Evolutionary conservation across 2,888 invertebrate genomes (phyloP), one percentile per base, ranked within the genome.

Genomic region (Drosophila ochracea): DNA sequence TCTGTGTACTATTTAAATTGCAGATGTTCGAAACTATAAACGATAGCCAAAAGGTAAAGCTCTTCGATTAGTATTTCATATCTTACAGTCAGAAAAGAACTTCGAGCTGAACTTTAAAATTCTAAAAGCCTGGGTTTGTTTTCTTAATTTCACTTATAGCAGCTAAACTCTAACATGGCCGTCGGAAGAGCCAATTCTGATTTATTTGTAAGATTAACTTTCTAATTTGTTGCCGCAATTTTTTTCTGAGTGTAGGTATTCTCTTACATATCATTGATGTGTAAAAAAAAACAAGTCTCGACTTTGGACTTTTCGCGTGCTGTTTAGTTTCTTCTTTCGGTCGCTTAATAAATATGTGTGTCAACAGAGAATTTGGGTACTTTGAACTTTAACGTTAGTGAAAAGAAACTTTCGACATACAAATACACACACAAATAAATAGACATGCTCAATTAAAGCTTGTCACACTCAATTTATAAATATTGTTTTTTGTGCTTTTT

Each of bases 381-480:
- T 82, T 76, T 76, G 85, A 84, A 82, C 86, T 63, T 67, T 11
- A 53, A 63, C 61, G 63, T 49, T 35, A 7, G 21, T 55, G 25
- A 70, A 72, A 31, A 25, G 31, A 43, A 85, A 80, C 81, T 83
- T 89, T 85, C 73, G 47, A 16, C 80, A 80, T 33, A 52, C 28
- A 53, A n/a, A 39, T 4, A 13, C 21, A 16, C 9, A n/a, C 30
- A 6, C 21, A 60, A 59, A 53, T 50, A 35, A 28, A 57, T 63
- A 47, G 66, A 52, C 49, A 43, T 49, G 65, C 37, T 70, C 55
- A 80, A 85, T 85, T 73, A 71, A 71, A 47, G 21, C 43, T 55
- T 50, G 21, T 16, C 54, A 30, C 41, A 54, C 30, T n/a, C 62
- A 73, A 74, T 77, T 69, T 64, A 63, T 55, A 65, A 55, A 78